phyloP scores from a whole-genome alignment of 1,140 invertebrate genomes.

The Lordiphosa collinella region DNA sequence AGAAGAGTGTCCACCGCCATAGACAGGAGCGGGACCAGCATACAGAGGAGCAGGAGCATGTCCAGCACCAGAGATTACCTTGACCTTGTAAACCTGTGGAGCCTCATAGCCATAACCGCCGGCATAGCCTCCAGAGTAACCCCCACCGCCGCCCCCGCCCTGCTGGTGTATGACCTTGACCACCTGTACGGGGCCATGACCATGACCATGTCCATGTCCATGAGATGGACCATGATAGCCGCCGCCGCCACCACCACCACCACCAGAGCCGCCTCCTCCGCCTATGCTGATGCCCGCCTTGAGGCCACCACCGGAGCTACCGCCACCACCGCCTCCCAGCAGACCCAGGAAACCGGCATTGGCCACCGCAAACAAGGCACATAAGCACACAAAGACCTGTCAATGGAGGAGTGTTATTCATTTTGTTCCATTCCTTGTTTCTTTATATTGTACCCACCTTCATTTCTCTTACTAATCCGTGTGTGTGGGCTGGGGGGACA shows the following conservation, averaged over 20 bases:
- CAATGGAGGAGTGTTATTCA: background rate
- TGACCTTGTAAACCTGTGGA: constrained; percentile 62
- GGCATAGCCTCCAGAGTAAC: constrained; percentile 17
- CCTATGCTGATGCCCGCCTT: constrained; percentile 38
- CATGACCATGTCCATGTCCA: constrained; percentile 3
- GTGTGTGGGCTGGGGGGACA: constrained; percentile 32
- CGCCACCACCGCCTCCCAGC: constrained; percentile 46
- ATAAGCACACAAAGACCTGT: constrained; percentile 67
- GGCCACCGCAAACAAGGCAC: constrained; percentile 65
- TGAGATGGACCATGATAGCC: constrained; percentile 3
- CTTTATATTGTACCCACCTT: constrained; percentile 43
- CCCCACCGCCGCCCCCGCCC: constrained; percentile 14
- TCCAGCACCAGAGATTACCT: constrained; percentile 51
- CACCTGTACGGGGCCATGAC: constrained; percentile 32
- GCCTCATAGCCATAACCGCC: constrained; percentile 49
- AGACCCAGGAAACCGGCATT: constrained; percentile 66
- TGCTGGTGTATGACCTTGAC: constrained; percentile 45
- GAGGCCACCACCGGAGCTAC: constrained; percentile 21
- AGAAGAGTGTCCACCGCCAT: constrained; percentile 24
- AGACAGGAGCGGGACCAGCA: constrained; percentile 7
- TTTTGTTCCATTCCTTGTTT: background rate
- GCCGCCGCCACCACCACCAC: constrained; percentile 23
- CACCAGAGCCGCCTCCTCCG: constrained; percentile 22
- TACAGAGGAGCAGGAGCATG: constrained; percentile 29
- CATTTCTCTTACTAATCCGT: constrained; percentile 62